Base-by-base conservation (phyloP, 1,140 invertebrate genomes). In the Stegodyphus mimosarum region DNA sequence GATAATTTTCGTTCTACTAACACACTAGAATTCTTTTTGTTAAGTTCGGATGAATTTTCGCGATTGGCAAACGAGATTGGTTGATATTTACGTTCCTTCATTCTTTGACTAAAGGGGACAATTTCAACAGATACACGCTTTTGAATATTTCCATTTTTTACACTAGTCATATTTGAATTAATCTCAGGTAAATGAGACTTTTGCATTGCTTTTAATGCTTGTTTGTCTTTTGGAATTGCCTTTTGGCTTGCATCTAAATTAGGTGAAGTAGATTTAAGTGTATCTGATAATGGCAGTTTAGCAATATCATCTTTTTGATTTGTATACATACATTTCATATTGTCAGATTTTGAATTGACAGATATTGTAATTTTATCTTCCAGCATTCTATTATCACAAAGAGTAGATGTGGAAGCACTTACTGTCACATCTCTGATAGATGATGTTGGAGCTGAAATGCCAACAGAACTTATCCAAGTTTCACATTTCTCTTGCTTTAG, bases 101-200 rank as follows among this genome's bases (percentile, higher is more conserved):
- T 79, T 73, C 87, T 83, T 69, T 87, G 87, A 74, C 81, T 87
- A 53, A 87, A 87, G 11, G 87, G 87, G 51, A 87, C 78, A n/a
- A 87, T 87, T 81, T 87, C 87, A 60, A 87, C 87, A 67, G 87
- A 87, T 18, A 87, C 76, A n/a, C 79, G 72, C 53, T 87, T 87
- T 33, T 81, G 79, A n/a, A 74, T 17, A 80, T 69, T 83, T 9
- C 55, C 6, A 66, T 69, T 87, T 51, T 87, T 74, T 18, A 52
- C 18, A 49, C n/a, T 49, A 7, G 63, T 15, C 33, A 18, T 5
- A 55, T 18, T 80, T 49, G 66, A 64, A 64, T 52, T 71, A 48
- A 17, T 11, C 50, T 84, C 81, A 17, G 63, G 72, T 49, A 76
- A 70, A n/a, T 69, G 51, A n/a, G 72, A 49, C 33, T 86, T 86